A percentile compares a stretch with the other conserved stretches of the same genome.
Evolutionary conservation across 2,888 invertebrate genomes (phyloP).

Genomic region (Aphrophora alni): DNA sequence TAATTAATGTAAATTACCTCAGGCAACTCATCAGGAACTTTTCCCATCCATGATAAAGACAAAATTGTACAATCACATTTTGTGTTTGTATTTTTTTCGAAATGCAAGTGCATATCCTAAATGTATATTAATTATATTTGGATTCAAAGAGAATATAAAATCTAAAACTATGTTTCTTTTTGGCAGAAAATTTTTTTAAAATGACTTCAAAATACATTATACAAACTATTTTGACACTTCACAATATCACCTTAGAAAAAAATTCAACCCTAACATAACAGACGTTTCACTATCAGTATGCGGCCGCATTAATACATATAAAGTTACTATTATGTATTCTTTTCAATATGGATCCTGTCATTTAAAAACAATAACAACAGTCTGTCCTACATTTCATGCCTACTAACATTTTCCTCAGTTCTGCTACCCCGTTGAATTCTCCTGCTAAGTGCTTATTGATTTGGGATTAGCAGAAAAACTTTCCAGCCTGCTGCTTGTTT

Average conservation of each 20-base stretch:
- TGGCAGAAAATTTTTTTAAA: neutral
- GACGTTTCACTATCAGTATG: neutral
- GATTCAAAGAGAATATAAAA: neutral
- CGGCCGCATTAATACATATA: no score
- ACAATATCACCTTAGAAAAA: neutral
- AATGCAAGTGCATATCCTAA: constrained; percentile 87
- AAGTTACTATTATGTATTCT: no score
- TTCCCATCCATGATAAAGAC: constrained; percentile 98
- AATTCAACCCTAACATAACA: no score
- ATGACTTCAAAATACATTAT: neutral
- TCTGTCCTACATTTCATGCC: neutral
- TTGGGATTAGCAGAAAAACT: constrained; percentile 6
- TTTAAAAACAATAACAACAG: neutral
- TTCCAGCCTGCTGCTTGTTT: neutral
- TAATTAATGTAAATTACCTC: constrained; percentile 70
- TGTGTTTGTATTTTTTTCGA: constrained; percentile 91
- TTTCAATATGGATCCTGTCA: no score
- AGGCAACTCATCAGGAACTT: constrained; percentile 93
- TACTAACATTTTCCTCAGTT: neutral
- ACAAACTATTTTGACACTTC: neutral
- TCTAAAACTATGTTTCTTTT: neutral
- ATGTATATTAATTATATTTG: neutral
- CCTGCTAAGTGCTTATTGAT: constrained; percentile 2
- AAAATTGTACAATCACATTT: constrained; percentile 95
- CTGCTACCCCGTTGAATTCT: neutral